These are phyloP conservation scores for Sphaerodactylus townsendi DNA, from an alignment of 2,113 vertebrate species.

Conservation along the genomic window DNA sequence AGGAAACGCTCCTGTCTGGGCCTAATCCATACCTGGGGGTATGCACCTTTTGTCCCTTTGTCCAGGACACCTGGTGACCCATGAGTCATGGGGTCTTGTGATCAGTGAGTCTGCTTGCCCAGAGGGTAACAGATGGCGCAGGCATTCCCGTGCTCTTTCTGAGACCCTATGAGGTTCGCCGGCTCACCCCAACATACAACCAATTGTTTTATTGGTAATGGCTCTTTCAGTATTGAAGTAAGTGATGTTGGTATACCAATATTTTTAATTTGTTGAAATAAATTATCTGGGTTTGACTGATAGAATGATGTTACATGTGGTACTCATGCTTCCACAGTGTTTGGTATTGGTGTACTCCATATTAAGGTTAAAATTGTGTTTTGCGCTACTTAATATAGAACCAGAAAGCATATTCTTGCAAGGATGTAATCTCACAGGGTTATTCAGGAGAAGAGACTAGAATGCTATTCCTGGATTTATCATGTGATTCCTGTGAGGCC, in stretches of 20 bases:
- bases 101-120: too few relatives aligned
- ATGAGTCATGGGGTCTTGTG: too few relatives aligned
- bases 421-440: slow-evolving; percentile 4
- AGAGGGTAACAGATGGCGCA: too few relatives aligned
- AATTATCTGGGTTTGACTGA: background rate
- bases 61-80: too few relatives aligned
- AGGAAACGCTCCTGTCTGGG: too few relatives aligned
- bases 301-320: background rate
- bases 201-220: too few relatives aligned
- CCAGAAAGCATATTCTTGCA: background rate
- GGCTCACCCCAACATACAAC: too few relatives aligned
- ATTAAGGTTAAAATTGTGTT: background rate
- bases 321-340: background rate
- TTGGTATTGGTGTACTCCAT: background rate
- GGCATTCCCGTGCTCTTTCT: too few relatives aligned
- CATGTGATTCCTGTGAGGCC: background rate
- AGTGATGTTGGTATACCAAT: background rate
- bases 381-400: background rate
- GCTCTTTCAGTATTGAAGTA: background rate
- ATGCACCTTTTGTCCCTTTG: too few relatives aligned
- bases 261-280: background rate
- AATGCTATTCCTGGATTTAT: slow-evolving; percentile 13
- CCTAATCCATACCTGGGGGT: too few relatives aligned
- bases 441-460: background rate
- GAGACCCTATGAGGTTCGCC: too few relatives aligned